Conservation (phyloP, 2,888 invertebrate species). For the Laspeyria flexula region DNA sequence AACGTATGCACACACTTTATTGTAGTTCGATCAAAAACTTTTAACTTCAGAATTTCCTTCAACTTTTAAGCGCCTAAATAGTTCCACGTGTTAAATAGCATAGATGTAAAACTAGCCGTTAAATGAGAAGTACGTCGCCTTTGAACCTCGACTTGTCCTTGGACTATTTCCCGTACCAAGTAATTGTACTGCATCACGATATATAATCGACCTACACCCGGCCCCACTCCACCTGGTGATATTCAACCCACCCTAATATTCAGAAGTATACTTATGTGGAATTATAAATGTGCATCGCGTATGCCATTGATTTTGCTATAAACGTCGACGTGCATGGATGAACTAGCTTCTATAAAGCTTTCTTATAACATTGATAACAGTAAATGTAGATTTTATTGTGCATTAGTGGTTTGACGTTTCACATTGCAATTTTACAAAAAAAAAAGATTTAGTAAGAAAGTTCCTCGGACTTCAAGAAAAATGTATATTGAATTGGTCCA, state of each 20-base stretch:
- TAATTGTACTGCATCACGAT: conserved; percentile 81
- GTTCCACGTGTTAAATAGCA: background rate
- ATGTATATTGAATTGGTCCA: too few species aligned
- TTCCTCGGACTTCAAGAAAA: too few species aligned
- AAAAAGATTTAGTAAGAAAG: too few species aligned
- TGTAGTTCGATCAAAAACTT: too few species aligned
- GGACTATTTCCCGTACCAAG: conserved; percentile 71
- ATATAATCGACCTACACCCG: conserved; percentile 59
- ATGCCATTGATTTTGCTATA: background rate
- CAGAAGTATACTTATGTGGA: conserved; percentile 12
- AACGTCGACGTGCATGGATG: too few species aligned
- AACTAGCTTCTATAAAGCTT: too few species aligned
- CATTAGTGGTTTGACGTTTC: too few species aligned
- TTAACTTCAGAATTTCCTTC: background rate
- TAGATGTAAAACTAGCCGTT: conserved; percentile 28
- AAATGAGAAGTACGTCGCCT: conserved; percentile 55
- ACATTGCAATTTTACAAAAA: too few species aligned
- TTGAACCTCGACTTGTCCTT: conserved; percentile 66
- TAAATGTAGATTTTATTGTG: too few species aligned
- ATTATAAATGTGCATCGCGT: background rate
- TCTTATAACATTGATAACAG: too few species aligned
- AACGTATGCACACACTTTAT: too few species aligned
- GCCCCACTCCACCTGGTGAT: conserved; percentile 34
- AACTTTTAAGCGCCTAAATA: background rate
- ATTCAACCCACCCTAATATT: conserved; percentile 1